Percentiles rank a stretch among this genome's conserved stretches.
phyloP scores from a whole-genome alignment of 2,797 vertebrate species.

The Tokudaia tokunoshimensis region DNA sequence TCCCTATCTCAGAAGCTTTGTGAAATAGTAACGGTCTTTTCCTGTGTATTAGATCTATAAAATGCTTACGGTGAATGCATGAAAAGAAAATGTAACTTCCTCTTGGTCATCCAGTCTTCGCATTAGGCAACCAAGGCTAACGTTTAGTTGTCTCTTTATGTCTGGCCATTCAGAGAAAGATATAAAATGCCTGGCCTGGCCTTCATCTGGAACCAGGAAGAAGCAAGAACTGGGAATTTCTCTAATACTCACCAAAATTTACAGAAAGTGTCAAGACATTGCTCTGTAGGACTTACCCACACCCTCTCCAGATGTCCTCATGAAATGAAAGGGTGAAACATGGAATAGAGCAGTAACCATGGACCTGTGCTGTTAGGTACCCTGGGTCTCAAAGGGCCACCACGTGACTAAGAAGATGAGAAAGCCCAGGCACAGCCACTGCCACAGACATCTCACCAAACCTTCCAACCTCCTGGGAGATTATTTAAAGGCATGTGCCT shows the following conservation, averaged over 20 bases:
- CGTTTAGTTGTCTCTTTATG: background rate
- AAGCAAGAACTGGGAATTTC: background rate
- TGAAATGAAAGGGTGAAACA: background rate
- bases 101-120: background rate
- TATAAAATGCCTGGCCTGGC: background rate
- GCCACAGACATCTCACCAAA: background rate
- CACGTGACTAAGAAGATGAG: background rate
- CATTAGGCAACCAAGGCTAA: background rate
- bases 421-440: background rate
- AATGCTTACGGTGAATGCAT: slow-evolving; percentile 22
- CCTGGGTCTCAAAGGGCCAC: no score
- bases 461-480: background rate
- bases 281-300: background rate
- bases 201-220: background rate
- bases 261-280: background rate
- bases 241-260: background rate
- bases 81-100: background rate
- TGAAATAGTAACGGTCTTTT: slow-evolving; percentile 30
- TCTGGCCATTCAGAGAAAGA: background rate
- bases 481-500: background rate
- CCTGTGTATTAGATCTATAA: slow-evolving; percentile 18
- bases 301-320: background rate
- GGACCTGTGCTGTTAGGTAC: background rate
- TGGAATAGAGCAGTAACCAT: background rate
- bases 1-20: background rate